Conservation (phyloP, 2,797 vertebrate species). For the Acrossocheilus fasciatus region DNA sequence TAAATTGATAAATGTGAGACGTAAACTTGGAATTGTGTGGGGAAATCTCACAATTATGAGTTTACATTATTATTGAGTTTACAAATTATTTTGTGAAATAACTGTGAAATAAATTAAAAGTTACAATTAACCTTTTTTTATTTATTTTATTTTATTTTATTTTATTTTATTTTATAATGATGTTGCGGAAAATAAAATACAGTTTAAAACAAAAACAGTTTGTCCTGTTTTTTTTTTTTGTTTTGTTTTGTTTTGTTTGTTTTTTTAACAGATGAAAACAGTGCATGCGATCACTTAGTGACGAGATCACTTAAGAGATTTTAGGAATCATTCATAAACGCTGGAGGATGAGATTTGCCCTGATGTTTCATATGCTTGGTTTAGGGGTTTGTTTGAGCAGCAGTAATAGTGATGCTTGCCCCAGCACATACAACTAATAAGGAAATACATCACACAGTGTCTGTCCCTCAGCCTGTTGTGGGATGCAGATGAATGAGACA, state of each 20-base stretch:
- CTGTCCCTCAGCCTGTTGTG: background rate
- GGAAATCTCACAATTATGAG: no score
- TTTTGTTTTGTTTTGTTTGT: background rate
- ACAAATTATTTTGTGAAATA: no score
- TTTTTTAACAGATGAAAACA: background rate
- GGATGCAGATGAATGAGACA: background rate
- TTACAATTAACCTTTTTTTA: no score
- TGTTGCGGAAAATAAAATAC: background rate
- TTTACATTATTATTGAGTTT: no score
- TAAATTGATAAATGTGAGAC: no score
- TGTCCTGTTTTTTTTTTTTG: background rate
- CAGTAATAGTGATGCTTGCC: background rate
- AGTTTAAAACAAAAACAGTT: background rate
- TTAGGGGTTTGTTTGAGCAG: background rate
- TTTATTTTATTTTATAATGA: no score
- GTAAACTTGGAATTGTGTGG: no score
- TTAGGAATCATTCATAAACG: background rate
- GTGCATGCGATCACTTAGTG: background rate
- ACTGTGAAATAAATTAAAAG: no score
- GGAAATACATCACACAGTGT: background rate
- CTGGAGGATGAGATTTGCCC: background rate
- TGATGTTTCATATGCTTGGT: background rate
- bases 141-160: no score
- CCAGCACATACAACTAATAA: background rate
- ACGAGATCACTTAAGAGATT: background rate